Conservation (phyloP, 2,113 vertebrate species). For the Caranx ignobilis region DNA sequence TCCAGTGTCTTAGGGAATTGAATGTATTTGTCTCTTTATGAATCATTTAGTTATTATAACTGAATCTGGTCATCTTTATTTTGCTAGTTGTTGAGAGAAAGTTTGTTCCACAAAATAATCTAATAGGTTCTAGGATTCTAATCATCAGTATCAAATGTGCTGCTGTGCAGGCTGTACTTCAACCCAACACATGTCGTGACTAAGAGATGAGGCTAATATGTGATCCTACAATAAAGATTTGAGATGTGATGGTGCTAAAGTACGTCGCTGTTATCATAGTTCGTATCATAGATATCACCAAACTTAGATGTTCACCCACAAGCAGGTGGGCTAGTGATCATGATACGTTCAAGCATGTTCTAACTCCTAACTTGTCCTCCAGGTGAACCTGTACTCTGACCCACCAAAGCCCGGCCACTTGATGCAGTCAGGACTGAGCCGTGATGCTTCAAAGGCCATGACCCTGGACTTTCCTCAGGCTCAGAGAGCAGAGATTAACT, state of each 20-base stretch:
- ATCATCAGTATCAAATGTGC: neutral
- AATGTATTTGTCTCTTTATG: neutral
- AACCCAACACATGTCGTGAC: neutral
- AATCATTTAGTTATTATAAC: neutral
- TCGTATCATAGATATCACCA: neutral
- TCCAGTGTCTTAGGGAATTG: neutral
- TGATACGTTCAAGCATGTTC: neutral
- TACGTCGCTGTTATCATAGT: neutral
- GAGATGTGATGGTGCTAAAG: neutral
- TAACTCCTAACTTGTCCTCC: neutral
- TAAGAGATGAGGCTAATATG: neutral
- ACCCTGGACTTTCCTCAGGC: constrained; percentile 86
- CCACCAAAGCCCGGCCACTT: constrained; percentile 79
- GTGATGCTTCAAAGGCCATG: constrained; percentile 78
- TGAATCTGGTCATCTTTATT: neutral
- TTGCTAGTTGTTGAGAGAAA: neutral
- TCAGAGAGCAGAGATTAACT: constrained; percentile 72
- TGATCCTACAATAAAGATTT: neutral
- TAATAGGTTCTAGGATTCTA: too few relatives aligned
- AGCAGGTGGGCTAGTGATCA: neutral
- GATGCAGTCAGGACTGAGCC: constrained; percentile 66
- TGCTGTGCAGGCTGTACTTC: neutral
- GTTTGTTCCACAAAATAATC: neutral
- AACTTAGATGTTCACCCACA: neutral
- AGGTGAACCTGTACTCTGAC: constrained; percentile 91